Conservation (phyloP, 2,888 invertebrate species). For the Polymixis lichenea region DNA sequence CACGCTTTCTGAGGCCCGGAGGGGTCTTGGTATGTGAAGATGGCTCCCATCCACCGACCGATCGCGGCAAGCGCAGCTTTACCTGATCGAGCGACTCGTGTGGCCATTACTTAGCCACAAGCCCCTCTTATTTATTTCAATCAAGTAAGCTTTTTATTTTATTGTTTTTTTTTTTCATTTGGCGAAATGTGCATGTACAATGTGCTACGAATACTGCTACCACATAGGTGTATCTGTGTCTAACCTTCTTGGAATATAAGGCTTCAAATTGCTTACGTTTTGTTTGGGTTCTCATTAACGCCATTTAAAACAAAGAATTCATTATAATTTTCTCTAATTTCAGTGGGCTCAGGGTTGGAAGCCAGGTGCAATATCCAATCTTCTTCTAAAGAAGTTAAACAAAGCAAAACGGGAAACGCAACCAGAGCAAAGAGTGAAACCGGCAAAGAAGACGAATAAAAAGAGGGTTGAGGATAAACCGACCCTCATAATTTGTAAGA, state of each 20-base stretch:
- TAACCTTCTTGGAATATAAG: background rate
- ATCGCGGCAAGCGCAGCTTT: too few species aligned
- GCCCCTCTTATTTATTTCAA: background rate
- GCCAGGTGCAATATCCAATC: slow-evolving; percentile 84
- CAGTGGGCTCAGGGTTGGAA: slow-evolving; percentile 83
- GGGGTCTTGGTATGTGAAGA: too few species aligned
- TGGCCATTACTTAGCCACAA: too few species aligned
- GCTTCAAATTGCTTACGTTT: background rate
- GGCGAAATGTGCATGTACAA: background rate
- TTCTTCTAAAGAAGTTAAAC: slow-evolving; percentile 77
- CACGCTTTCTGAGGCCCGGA: too few species aligned
- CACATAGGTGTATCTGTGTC: background rate
- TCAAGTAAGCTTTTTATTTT: slow-evolving; percentile 43
- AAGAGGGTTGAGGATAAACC: slow-evolving; percentile 79
- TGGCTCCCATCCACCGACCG: too few species aligned
- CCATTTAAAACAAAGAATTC: background rate
- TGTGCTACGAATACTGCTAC: background rate
- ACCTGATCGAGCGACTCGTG: too few species aligned
- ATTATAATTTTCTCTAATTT: background rate
- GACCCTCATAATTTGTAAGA: slow-evolving; percentile 78
- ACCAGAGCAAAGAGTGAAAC: slow-evolving; percentile 63
- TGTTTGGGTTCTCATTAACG: background rate
- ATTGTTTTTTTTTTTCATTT: slow-evolving; percentile 37
- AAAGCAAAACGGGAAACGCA: slow-evolving; percentile 73
- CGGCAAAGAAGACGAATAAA: slow-evolving; percentile 72